These are phyloP conservation scores for Stegodyphus dumicola DNA, from an alignment of 1,140 invertebrate genomes.

Conservation along the genomic window DNA sequence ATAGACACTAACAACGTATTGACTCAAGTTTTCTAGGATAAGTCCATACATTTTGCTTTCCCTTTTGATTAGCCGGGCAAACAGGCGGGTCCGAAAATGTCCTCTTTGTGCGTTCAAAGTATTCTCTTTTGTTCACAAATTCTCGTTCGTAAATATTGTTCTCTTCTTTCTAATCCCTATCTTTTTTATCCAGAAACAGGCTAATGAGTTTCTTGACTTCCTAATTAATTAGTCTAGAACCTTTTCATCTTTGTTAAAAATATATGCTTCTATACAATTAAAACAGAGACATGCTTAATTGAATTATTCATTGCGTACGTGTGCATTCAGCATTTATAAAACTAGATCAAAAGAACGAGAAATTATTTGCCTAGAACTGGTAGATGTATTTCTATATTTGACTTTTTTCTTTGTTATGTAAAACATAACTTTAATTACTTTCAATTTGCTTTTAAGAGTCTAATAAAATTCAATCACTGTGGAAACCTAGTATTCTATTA, in stretches of 20 bases:
- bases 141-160: background rate
- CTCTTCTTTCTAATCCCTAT: background rate
- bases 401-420: background rate
- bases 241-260: too few relatives aligned
- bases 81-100: conserved; percentile 8
- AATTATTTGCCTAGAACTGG: too few relatives aligned
- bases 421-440: background rate
- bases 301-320: too few relatives aligned
- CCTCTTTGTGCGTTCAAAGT: background rate
- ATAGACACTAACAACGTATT: conserved; percentile 88
- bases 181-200: too few relatives aligned
- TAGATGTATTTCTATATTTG: background rate
- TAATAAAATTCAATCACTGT: background rate
- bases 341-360: too few relatives aligned
- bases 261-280: too few relatives aligned
- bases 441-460: background rate
- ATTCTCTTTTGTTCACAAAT: too few relatives aligned
- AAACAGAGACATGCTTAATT: too few relatives aligned
- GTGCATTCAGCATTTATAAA: too few relatives aligned
- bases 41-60: conserved; percentile 86
- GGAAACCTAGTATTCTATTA: background rate
- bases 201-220: too few relatives aligned
- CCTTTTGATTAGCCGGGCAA: background rate
- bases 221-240: too few relatives aligned
- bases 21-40: conserved; percentile 90